Evolutionary conservation across 2,888 invertebrate genomes (phyloP), one percentile per base, ranked within the genome.

Genomic region (Diabrotica balteata): DNA sequence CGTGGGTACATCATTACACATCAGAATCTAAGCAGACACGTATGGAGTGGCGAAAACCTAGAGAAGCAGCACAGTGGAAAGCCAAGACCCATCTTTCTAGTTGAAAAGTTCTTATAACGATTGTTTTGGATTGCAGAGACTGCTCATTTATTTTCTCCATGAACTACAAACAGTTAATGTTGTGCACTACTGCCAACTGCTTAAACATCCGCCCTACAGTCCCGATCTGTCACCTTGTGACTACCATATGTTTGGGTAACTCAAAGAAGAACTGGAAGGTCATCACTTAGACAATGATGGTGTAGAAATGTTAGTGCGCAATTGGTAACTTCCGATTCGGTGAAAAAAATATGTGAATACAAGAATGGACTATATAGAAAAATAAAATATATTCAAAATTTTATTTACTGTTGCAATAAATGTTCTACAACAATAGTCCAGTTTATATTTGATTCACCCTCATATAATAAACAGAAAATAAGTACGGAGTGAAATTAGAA

Each of bases 251-350:
- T 77, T 77, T 73, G 75, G 77, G 50, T 74, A 73, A 51, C 74
- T 78, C 44, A 77, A 78, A 70, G 73, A 76, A 71, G 74, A 63
- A 32, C 68, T 77, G 10, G 75, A 75, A 73, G 74, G 74, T 11
- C 60, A 75, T 42, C 63, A 62, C 57, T 77, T 76, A 59, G 66
- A 67, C 17, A 2, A 46, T 46, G 46, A 46, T 46, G 46, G 9
- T 8, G 46, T 46, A 0, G 2, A 46, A 1, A 8, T 9, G 60
- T 52, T 66, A 0, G 22, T 52, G 2, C 9, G 46, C 46, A 46
- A 46, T 46, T 46, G 46, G 46, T 9, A 46, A 46, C 1, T 46
- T 46, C 46, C 46, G 9, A 8, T 46, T 46, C 46, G 46, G 8
- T 46, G 46, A 7, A 9, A 46, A 46, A 46, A 46, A 46, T 46